Conservation (phyloP, 2,888 invertebrate species). For the Trichacis sp. region DNA sequence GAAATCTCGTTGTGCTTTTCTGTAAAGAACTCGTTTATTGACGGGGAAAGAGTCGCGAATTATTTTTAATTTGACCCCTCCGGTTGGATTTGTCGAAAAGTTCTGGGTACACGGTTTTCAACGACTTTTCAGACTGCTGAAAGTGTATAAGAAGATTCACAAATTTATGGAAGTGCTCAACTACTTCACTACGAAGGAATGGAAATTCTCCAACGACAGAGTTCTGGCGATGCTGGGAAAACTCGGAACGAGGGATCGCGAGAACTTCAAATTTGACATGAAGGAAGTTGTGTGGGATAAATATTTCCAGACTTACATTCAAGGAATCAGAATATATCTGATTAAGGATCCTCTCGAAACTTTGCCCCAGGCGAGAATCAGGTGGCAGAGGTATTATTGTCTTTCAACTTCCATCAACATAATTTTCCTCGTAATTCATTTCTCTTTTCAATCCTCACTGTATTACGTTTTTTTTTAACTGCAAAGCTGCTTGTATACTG, state of each 20-base stretch:
- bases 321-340: constrained; percentile 82
- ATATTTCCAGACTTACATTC: constrained; percentile 77
- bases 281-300: constrained; percentile 80
- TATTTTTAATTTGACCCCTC: not conserved
- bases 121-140: constrained; percentile 75
- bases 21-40: constrained; percentile 1
- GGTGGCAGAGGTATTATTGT: constrained; percentile 71
- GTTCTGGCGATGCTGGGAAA: constrained; percentile 73
- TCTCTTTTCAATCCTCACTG: not conserved
- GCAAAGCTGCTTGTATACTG: too few species aligned
- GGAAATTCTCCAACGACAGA: constrained; percentile 78
- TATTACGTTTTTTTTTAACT: too few species aligned
- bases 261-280: constrained; percentile 80
- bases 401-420: not conserved
- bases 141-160: constrained; percentile 81
- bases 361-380: constrained; percentile 74
- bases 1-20: too few species aligned
- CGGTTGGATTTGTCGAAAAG: not conserved
- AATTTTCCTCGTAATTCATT: not conserved
- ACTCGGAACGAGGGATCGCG: constrained; percentile 73
- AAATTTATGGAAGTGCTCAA: constrained; percentile 79
- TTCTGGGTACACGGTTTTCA: constrained; percentile 4
- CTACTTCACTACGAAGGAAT: constrained; percentile 84
- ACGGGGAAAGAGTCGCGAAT: constrained; percentile 3
- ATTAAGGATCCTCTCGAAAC: constrained; percentile 85